Conservation (phyloP, 1,140 invertebrate species). For the Drosophila kurseongensis region DNA sequence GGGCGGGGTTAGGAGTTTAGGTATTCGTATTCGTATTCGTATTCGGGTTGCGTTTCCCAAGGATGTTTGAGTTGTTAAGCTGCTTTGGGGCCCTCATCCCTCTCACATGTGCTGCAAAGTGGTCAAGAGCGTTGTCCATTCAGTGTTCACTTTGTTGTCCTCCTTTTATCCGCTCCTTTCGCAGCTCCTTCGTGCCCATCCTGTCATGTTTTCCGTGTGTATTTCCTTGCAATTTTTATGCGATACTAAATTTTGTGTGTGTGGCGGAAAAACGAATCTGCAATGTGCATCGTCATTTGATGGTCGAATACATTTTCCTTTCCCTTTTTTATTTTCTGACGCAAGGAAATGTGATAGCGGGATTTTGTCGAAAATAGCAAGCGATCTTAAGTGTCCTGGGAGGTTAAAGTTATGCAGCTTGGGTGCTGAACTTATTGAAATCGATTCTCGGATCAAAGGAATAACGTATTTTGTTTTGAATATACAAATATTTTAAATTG, state of each 20-base stretch:
- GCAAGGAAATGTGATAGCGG: conserved; percentile 27
- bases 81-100: conserved; percentile 50
- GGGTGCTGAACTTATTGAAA: background rate
- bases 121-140: conserved; percentile 62
- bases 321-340: background rate
- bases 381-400: conserved; percentile 24
- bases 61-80: conserved; percentile 76
- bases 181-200: conserved; percentile 16
- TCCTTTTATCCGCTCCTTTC: conserved; percentile 10
- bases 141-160: conserved; percentile 42
- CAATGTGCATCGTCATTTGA: conserved; percentile 62
- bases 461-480: too few species aligned
- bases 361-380: conserved; percentile 21
- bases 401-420: conserved; percentile 13
- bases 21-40: too few species aligned
- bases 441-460: background rate
- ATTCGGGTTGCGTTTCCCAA: conserved; percentile 15
- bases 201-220: conserved; percentile 40
- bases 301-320: conserved; percentile 36
- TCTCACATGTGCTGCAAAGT: conserved; percentile 42
- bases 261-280: conserved; percentile 27
- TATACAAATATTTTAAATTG: too few species aligned
- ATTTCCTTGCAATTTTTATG: conserved; percentile 62
- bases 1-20: background rate
- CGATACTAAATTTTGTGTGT: conserved; percentile 62